These are phyloP conservation scores for Timema cristinae DNA, from an alignment of 2,888 invertebrate species.

Conservation along the genomic window DNA sequence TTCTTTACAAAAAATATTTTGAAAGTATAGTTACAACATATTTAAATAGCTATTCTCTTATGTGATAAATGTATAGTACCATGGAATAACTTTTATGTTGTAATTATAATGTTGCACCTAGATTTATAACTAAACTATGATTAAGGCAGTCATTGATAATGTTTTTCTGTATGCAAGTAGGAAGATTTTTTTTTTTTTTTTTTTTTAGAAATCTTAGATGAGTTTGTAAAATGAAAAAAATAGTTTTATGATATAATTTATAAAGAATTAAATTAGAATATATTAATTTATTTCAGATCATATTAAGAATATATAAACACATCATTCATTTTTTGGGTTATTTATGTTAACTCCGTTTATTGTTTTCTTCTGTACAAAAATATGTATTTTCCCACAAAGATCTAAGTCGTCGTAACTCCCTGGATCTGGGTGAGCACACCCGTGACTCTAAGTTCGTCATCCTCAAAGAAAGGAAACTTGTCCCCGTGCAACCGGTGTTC, in stretches of 20 bases:
- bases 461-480: slow-evolving; percentile 79
- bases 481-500: slow-evolving; percentile 71
- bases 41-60: too few relatives aligned
- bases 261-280: background rate
- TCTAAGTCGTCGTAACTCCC: slow-evolving; percentile 75
- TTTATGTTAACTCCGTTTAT: background rate
- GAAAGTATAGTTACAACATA: too few relatives aligned
- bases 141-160: too few relatives aligned
- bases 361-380: background rate
- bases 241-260: background rate
- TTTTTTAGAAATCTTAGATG: too few relatives aligned
- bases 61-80: too few relatives aligned
- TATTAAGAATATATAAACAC: background rate
- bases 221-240: too few relatives aligned
- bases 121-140: too few relatives aligned
- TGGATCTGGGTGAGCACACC: slow-evolving; percentile 73
- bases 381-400: slow-evolving; percentile 44
- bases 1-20: too few relatives aligned
- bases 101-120: too few relatives aligned
- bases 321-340: background rate
- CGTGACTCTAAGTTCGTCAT: slow-evolving; percentile 85
- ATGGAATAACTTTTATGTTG: too few relatives aligned
- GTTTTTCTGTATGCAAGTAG: too few relatives aligned
- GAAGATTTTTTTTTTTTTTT: too few relatives aligned
- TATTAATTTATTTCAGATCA: background rate